phyloP scores from a whole-genome alignment of 37 sponge, comb jelly and placozoan genomes.

The Halisarca cf. caerulea region DNA sequence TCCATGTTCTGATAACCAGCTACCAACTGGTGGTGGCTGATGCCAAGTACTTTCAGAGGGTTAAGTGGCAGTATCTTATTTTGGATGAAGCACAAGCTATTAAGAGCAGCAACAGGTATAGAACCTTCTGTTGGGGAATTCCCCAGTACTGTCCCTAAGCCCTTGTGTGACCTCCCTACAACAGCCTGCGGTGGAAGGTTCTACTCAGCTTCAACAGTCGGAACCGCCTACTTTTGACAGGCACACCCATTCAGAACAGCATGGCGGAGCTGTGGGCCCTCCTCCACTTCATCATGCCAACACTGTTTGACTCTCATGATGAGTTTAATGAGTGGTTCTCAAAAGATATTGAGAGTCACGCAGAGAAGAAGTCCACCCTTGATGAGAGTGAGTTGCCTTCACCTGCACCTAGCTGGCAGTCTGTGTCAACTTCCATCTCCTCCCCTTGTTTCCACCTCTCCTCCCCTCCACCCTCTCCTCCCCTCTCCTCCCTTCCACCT shows the following conservation, averaged over 20 bases:
- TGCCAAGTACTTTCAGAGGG: slow-evolving; percentile 83
- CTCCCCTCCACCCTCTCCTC: too few relatives aligned
- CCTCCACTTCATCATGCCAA: slow-evolving; percentile 97
- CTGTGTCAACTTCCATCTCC: too few relatives aligned
- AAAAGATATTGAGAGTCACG: slow-evolving; percentile 90
- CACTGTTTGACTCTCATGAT: slow-evolving; percentile 93
- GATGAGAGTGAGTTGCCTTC: slow-evolving; percentile 64
- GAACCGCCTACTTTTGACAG: slow-evolving; percentile 89
- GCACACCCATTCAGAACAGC: slow-evolving; percentile 96
- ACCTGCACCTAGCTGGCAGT: too few relatives aligned
- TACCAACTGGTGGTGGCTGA: slow-evolving; percentile 94
- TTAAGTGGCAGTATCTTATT: slow-evolving; percentile 98
- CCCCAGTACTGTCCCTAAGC: neutral
- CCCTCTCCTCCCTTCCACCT: too few relatives aligned
- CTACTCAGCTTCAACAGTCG: slow-evolving; percentile 93
- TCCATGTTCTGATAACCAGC: slow-evolving; percentile 92
- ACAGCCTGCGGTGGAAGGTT: slow-evolving; percentile 84
- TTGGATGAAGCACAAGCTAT: slow-evolving; percentile 97
- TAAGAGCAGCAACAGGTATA: slow-evolving; percentile 82
- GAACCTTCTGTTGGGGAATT: neutral
- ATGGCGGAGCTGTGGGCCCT: slow-evolving; percentile 99
- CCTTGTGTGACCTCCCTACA: too few relatives aligned
- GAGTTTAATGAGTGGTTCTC: slow-evolving; percentile 99
- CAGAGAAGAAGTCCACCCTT: slow-evolving; percentile 80
- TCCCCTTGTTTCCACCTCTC: too few relatives aligned